These are phyloP conservation scores for Lamellibrachia luymesi DNA, from an alignment of 1,140 invertebrate genomes.

Conservation along the genomic window DNA sequence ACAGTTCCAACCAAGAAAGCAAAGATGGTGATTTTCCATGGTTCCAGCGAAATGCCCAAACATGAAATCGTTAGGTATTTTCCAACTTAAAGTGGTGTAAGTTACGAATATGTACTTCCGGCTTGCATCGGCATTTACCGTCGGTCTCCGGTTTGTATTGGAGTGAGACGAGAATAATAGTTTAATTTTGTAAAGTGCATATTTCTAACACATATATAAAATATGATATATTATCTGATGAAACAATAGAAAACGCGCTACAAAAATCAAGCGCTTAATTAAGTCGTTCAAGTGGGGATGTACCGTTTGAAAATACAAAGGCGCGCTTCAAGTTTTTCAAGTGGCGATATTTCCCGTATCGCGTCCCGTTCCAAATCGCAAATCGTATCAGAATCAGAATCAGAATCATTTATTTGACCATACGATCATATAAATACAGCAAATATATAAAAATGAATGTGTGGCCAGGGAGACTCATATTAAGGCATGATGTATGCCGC, in stretches of 20 bases:
- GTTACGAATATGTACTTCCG: background rate
- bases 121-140: background rate
- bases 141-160: background rate
- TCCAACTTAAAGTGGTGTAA: background rate
- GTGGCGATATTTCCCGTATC: background rate
- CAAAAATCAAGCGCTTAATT: background rate
- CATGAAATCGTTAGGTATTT: background rate
- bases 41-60: background rate
- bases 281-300: no score
- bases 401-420: no score
- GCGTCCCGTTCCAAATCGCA: background rate
- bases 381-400: background rate
- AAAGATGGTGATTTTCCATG: background rate
- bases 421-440: no score
- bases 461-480: no score
- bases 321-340: background rate
- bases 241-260: background rate
- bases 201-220: background rate
- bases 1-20: no score
- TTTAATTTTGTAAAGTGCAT: background rate
- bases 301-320: no score
- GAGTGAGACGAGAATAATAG: background rate
- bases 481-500: no score
- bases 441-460: no score
- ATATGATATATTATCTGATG: background rate